Percentiles rank a stretch among this genome's conserved stretches.
These are phyloP conservation scores for Thinocorus orbignyianus DNA, from an alignment of 2,113 vertebrate genomes.

Conservation along the genomic window DNA sequence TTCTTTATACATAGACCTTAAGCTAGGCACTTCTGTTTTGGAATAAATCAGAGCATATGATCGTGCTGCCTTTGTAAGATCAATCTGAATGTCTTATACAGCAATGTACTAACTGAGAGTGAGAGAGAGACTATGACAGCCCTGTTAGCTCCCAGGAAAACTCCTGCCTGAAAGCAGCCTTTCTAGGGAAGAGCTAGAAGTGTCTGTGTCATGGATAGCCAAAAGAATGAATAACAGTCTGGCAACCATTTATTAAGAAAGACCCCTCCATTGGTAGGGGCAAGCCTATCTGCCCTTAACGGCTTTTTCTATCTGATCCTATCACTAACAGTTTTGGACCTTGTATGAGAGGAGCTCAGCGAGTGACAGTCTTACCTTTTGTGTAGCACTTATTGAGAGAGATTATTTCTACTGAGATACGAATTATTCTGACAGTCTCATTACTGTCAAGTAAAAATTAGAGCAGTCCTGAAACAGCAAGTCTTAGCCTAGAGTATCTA, in stretches of 20 bases:
- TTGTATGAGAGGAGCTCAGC: neutral
- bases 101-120: neutral
- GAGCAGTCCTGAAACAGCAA: neutral
- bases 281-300: neutral
- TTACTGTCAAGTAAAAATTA: constrained; percentile 36
- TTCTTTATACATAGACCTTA: neutral
- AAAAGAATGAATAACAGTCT: neutral
- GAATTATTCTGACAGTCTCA: constrained; percentile 9
- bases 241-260: neutral
- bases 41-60: neutral
- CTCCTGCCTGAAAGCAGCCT: neutral
- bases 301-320: neutral
- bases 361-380: neutral
- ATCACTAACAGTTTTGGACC: neutral
- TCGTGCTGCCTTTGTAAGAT: neutral
- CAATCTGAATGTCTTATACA: neutral
- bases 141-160: neutral
- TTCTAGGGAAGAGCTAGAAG: neutral
- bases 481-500: neutral
- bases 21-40: neutral
- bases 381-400: neutral
- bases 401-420: neutral
- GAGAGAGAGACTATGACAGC: neutral
- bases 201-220: neutral
- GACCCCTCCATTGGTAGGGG: neutral